Conservation (phyloP, 2,113 vertebrate genomes). For the Phalacrocorax pelagicus region DNA sequence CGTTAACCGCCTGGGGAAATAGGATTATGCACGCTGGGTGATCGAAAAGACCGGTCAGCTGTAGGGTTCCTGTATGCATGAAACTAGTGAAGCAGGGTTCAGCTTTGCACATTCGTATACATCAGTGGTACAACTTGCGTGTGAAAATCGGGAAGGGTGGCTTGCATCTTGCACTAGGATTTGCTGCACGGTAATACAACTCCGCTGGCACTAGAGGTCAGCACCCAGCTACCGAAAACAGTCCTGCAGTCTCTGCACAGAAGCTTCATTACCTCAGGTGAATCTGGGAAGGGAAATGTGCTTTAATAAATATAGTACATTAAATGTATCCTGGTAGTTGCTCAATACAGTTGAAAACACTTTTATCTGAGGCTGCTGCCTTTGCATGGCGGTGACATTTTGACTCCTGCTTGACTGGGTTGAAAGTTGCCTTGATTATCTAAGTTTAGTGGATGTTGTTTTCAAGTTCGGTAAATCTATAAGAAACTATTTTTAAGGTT, state of each 20-base stretch:
- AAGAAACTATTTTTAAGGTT: neutral
- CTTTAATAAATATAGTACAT: rapidly evolving
- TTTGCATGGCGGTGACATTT: rapidly evolving
- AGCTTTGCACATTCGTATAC: rapidly evolving
- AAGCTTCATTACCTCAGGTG: rapidly evolving
- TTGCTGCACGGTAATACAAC: neutral
- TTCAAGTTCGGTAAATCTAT: neutral
- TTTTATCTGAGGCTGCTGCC: neutral
- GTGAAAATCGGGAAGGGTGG: rapidly evolving
- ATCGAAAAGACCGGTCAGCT: neutral
- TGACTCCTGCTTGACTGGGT: neutral
- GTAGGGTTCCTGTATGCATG: rapidly evolving
- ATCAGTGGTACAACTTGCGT: rapidly evolving
- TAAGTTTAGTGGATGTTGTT: neutral
- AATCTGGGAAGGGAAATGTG: neutral
- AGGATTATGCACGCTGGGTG: rapidly evolving
- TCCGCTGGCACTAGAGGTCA: neutral
- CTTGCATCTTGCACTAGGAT: rapidly evolving
- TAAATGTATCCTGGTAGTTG: too few relatives aligned
- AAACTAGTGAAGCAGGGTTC: rapidly evolving
- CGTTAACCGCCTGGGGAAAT: neutral
- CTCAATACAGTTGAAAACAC: neutral
- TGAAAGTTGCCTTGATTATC: neutral
- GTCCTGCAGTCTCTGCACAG: rapidly evolving
- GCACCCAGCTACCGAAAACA: neutral